A percentile compares a stretch with the other conserved stretches of the same genome.
These are phyloP conservation scores for Semotilus atromaculatus DNA, from an alignment of 2,797 vertebrate species.

Conservation along the genomic window DNA sequence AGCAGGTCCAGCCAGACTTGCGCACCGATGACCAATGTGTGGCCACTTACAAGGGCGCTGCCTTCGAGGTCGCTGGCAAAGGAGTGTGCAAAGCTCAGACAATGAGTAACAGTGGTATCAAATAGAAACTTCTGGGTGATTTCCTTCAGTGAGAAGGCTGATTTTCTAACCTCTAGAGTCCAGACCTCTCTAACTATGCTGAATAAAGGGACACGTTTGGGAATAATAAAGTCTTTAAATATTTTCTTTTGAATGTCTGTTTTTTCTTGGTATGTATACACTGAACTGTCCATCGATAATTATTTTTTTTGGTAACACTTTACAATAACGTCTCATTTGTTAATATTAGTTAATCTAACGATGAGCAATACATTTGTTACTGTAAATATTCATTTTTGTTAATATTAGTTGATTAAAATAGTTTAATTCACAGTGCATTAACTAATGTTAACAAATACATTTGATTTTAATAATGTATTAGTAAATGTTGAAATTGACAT, in stretches of 20 bases:
- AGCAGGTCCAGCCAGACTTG: slow-evolving; percentile 94
- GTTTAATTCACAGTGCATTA: no score
- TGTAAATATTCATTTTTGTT: no score
- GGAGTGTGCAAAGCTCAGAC: slow-evolving; percentile 92
- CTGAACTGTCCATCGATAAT: not conserved
- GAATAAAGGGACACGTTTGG: slow-evolving; percentile 11
- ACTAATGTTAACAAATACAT: no score
- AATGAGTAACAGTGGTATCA: slow-evolving; percentile 93
- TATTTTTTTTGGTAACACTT: no score
- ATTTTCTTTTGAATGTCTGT: not conserved
- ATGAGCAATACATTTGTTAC: no score
- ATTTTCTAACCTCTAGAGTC: not conserved
- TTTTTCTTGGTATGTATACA: not conserved
- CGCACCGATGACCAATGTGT: slow-evolving; percentile 86
- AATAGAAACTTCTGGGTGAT: slow-evolving; percentile 72
- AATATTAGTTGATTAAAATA: no score
- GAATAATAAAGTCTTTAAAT: slow-evolving; percentile 46
- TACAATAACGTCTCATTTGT: no score
- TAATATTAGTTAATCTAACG: no score
- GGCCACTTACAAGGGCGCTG: slow-evolving; percentile 92
- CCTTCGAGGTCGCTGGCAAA: slow-evolving; percentile 92
- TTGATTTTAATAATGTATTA: no score
- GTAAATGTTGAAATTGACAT: no score
- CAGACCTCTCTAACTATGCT: slow-evolving; percentile 2
- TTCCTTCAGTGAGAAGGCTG: not conserved